phyloP scores from a whole-genome alignment of 2,888 invertebrate genomes.

The Drosophila kuntzei region DNA sequence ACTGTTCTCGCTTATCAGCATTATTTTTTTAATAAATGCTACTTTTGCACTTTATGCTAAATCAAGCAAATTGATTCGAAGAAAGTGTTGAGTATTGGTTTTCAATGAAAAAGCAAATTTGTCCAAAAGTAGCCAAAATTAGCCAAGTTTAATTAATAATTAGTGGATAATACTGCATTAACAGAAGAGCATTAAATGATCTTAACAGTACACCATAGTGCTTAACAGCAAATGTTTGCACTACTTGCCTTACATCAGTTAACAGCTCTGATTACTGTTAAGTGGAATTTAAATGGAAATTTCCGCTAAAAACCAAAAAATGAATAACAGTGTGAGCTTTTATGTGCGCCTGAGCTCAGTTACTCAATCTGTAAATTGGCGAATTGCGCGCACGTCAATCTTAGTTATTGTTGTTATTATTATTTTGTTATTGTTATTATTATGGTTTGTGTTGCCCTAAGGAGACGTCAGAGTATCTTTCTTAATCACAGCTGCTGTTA shows the following conservation, averaged over 20 bases:
- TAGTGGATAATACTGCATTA: background rate
- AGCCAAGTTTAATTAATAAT: no score
- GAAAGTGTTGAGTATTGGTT: background rate
- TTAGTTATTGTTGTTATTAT: slow-evolving; percentile 39
- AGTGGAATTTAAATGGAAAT: slow-evolving; percentile 26
- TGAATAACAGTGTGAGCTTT: background rate
- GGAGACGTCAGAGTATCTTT: slow-evolving; percentile 23
- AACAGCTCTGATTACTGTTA: slow-evolving; percentile 4
- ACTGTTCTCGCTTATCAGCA: slow-evolving; percentile 34
- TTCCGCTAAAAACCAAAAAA: slow-evolving; percentile 26
- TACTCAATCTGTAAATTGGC: slow-evolving; percentile 47
- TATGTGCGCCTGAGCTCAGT: slow-evolving; percentile 1
- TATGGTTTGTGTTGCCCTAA: slow-evolving; percentile 13
- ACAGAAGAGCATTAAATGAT: background rate
- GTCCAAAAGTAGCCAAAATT: background rate
- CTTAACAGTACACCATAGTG: background rate
- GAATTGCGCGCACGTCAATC: slow-evolving; percentile 66
- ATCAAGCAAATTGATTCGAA: background rate
- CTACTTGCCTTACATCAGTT: slow-evolving; percentile 8
- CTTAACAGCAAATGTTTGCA: slow-evolving; percentile 5
- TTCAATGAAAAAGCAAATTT: background rate
- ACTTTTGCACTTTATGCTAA: slow-evolving; percentile 1
- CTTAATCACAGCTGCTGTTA: slow-evolving; percentile 32
- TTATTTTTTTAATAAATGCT: slow-evolving; percentile 9
- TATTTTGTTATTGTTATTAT: slow-evolving; percentile 13